phyloP scores from a whole-genome alignment of 2,113 vertebrate species.

The Phaethornis superciliosus region DNA sequence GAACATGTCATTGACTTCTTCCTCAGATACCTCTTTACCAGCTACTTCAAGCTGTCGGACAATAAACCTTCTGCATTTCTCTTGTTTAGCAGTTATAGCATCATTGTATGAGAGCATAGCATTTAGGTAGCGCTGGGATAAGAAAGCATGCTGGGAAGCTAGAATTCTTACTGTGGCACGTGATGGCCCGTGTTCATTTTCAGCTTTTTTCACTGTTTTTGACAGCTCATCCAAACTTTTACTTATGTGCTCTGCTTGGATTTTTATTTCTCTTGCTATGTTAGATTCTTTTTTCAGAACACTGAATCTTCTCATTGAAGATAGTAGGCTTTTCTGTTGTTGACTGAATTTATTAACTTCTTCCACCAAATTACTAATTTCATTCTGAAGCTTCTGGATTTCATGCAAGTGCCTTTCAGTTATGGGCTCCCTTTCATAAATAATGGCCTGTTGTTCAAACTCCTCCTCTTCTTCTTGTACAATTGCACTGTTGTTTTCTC shows the following conservation, averaged over 20 bases:
- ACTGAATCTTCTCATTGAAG: slow-evolving; percentile 92
- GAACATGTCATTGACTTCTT: slow-evolving; percentile 90
- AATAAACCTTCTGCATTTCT: slow-evolving; percentile 91
- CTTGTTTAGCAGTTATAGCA: slow-evolving; percentile 86
- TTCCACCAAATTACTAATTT: slow-evolving; percentile 80
- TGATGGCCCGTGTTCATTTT: slow-evolving; percentile 75
- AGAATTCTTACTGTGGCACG: slow-evolving; percentile 84
- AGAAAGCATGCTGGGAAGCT: slow-evolving; percentile 79
- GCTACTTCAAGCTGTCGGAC: slow-evolving; percentile 91
- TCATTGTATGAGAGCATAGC: slow-evolving; percentile 88
- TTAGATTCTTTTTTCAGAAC: slow-evolving; percentile 92
- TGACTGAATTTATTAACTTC: slow-evolving; percentile 87
- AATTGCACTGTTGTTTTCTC: slow-evolving; percentile 13
- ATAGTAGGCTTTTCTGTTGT: slow-evolving; percentile 87
- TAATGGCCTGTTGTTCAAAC: slow-evolving; percentile 83
- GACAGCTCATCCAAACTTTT: slow-evolving; percentile 81
- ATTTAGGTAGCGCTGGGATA: slow-evolving; percentile 82
- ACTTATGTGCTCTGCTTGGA: slow-evolving; percentile 84
- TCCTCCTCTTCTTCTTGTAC: slow-evolving; percentile 48
- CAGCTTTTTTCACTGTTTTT: slow-evolving; percentile 80
- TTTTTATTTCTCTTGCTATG: slow-evolving; percentile 85
- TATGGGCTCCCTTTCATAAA: slow-evolving; percentile 90
- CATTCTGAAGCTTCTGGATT: slow-evolving; percentile 84
- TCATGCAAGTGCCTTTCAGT: slow-evolving; percentile 86
- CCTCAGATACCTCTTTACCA: slow-evolving; percentile 86